Evolutionary conservation across 2,113 vertebrate genomes (phyloP), one percentile per base, ranked within the genome.

Genomic region (Scomber japonicus): DNA sequence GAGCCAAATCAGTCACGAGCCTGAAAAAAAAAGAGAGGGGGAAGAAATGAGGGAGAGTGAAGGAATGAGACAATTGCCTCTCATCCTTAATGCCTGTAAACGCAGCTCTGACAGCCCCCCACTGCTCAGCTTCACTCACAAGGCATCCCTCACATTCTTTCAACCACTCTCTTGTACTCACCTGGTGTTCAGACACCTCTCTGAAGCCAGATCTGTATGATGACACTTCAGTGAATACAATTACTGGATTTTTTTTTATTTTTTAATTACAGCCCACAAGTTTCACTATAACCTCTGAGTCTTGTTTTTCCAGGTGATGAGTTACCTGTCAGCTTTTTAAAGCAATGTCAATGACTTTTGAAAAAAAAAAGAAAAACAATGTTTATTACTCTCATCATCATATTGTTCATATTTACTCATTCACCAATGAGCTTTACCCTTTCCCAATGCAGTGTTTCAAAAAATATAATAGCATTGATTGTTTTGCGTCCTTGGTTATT

Each of bases 1-100:
- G 91, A 94, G 91, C 88, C 91, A 91, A 92, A 94, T 93, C 93
- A 93, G 87, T 93, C 92, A 91, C 76, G 17, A 86, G 67, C 76
- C 76, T 0, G 54, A 68, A 78, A 51, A 21, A 21, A 21, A 73
- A 74, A 62, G 56, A 68, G 70, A 49, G n/a, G 56, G 16, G 19
- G 53, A 66, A 70, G 57, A 27, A 67, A 80, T 51, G 66, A 69
- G 35, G 67, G 80, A 72, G 68, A 78, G 68, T 45, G 82, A 86
- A 45, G 65, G 53, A 67, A 75, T 4, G 69, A 85, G 86, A 80
- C 81, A 71, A 88, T 80, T 79, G 82, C 72, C 70, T 88, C 82
- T 88, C 86, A 75, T 90, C 74, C 72, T 83, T 82, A 83, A 90
- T 80, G 83, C 71, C 69, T 62, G 81, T 83, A 83, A 91, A 89